These are phyloP conservation scores for Dreissena polymorpha DNA, from an alignment of 1,140 invertebrate genomes.

Conservation along the genomic window DNA sequence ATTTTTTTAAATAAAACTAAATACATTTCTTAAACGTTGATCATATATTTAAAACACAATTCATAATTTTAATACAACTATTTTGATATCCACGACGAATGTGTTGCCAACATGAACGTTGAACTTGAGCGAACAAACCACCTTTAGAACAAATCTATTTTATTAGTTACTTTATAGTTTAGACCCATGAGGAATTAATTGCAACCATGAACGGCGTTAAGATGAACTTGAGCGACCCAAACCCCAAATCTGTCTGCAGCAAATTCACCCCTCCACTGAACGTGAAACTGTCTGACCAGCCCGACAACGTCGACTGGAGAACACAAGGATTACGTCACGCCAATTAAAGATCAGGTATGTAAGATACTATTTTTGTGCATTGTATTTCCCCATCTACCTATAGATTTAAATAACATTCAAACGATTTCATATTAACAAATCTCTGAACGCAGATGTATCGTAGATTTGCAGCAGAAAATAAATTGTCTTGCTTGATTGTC, in stretches of 20 bases:
- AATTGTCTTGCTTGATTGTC: background rate
- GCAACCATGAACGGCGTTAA: slow-evolving; percentile 58
- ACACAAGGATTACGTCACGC: slow-evolving; percentile 79
- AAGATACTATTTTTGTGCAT: background rate
- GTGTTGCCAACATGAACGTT: no score
- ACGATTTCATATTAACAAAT: background rate
- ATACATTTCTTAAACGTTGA: no score
- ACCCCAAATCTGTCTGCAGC: slow-evolving; percentile 2
- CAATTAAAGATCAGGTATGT: slow-evolving; percentile 80
- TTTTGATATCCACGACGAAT: no score
- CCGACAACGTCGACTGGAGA: slow-evolving; percentile 75
- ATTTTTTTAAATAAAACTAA: no score
- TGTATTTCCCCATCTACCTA: background rate
- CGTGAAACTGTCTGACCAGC: slow-evolving; percentile 8
- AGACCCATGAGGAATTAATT: slow-evolving; percentile 66
- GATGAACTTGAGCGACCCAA: slow-evolving; percentile 6
- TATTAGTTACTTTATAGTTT: background rate
- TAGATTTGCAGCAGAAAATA: background rate
- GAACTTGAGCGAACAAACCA: no score
- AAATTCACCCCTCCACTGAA: slow-evolving; percentile 31
- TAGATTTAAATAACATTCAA: background rate
- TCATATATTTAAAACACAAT: no score
- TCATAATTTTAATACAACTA: no score
- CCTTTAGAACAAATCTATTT: no score
- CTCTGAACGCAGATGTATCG: background rate